Percentiles rank a stretch among this genome's conserved stretches.
These are phyloP conservation scores for Onychorhynchus coronatus DNA, from an alignment of 2,113 vertebrate genomes.

Conservation along the genomic window DNA sequence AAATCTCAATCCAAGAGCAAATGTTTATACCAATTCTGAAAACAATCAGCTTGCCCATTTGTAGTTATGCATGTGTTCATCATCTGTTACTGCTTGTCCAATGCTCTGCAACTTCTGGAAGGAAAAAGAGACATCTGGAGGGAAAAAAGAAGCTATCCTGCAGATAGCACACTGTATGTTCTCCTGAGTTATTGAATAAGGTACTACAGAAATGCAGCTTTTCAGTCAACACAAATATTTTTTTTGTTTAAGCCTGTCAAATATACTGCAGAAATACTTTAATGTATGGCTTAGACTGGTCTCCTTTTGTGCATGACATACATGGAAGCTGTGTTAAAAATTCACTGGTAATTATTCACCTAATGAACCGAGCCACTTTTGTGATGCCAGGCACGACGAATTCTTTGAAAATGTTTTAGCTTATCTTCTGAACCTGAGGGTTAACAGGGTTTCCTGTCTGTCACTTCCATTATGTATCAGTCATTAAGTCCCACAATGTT, in stretches of 20 bases:
- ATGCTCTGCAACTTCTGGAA: conserved; percentile 83
- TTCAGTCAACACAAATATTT: conserved; percentile 22
- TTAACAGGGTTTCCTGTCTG: conserved; percentile 2
- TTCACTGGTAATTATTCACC: conserved; percentile 37
- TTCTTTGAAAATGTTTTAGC: conserved; percentile 5
- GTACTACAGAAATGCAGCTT: conserved; percentile 56
- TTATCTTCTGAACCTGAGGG: not conserved
- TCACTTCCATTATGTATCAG: not conserved
- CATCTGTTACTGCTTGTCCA: conserved; percentile 85
- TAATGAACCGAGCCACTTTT: conserved; percentile 7
- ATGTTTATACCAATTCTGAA: conserved; percentile 86
- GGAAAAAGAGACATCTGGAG: conserved; percentile 84
- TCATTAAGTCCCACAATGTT: not conserved
- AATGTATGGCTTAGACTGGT: not conserved
- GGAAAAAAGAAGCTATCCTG: conserved; percentile 61
- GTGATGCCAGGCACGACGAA: not conserved
- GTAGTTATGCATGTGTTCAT: conserved; percentile 85
- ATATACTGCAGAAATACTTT: not conserved
- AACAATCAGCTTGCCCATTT: conserved; percentile 85
- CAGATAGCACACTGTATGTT: conserved; percentile 74
- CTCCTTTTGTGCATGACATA: not conserved
- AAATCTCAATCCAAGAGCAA: conserved; percentile 85
- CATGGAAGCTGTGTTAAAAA: not conserved
- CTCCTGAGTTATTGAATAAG: conserved; percentile 67
- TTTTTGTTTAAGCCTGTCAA: not conserved